A percentile compares a stretch with the other conserved stretches of the same genome.
phyloP scores from a whole-genome alignment of 2,797 vertebrate species.

The Cygnus olor region DNA sequence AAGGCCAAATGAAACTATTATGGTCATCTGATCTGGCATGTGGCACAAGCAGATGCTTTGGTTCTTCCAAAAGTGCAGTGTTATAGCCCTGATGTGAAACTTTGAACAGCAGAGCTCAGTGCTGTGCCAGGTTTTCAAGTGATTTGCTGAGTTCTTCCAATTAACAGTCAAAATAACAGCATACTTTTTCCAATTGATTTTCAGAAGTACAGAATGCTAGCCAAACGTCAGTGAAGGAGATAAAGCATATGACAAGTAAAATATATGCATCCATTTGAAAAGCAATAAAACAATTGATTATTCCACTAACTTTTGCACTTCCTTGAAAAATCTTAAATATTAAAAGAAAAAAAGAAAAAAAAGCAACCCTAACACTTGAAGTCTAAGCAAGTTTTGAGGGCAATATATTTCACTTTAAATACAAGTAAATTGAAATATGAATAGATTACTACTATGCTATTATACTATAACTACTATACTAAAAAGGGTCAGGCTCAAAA shows the following conservation, averaged over 20 bases:
- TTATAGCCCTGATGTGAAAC: neutral
- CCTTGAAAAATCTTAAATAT: neutral
- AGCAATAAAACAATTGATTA: neutral
- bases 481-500: neutral
- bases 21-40: neutral
- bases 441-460: neutral
- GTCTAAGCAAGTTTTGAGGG: neutral
- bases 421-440: neutral
- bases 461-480: no score
- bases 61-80: neutral
- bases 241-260: neutral
- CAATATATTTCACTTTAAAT: neutral
- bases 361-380: neutral
- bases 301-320: neutral
- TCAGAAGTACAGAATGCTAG: neutral
- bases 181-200: slow-evolving; percentile 2
- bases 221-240: neutral
- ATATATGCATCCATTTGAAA: neutral
- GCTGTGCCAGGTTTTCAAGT: neutral
- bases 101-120: neutral
- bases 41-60: neutral
- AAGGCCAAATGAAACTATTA: neutral
- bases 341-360: neutral
- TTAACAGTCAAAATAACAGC: neutral
- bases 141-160: neutral